Evolutionary conservation across 1,140 invertebrate genomes (phyloP), one percentile per base, ranked within the genome.

Genomic region (Pseudomyrmex sp.): DNA sequence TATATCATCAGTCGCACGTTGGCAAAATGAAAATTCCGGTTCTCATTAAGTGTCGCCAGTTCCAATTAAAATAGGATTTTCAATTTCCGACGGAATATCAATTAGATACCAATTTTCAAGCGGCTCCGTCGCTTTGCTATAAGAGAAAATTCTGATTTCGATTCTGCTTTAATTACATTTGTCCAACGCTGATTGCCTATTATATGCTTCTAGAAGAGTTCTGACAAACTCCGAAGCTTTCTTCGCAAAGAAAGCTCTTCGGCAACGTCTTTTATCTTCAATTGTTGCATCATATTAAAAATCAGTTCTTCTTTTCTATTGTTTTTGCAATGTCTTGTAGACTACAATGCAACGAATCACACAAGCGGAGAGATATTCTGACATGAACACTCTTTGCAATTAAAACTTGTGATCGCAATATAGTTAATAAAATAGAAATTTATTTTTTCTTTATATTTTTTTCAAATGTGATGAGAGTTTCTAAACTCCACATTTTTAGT

Each of bases 91-190:
- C 66, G 61, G 56, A 86, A 87, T 73, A 86, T 87, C 72, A 77
- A 87, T 79, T 87, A 73, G 59, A 48, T 54, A 15, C 48, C 54
- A 73, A 86, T 87, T 84, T 79, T 73, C 73, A 48, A n/a, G 46
- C 56, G 56, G 63, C 73, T 66, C 70, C 23, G 9, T 50, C 35
- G 61, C 26, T 26, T 26, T 10, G 50, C 70, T 74, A 35, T 35
- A 35, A 54, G 12, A 10, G 54, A 76, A 80, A 52, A 63, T 18
- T 63, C 58, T 56, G 58, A 72, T 58, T 84, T 87, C 61, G 68
- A 87, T 74, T 84, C 69, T 69, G 63, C 56, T 72, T 85, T 86
- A 86, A 86, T 86, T 85, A 84, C 69, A 76, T 69, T 63, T 84
- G 50, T 61, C 58, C 68, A 12, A 66, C 18, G 56, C 23, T 69